Evolutionary conservation across 2,797 vertebrate genomes (phyloP).

Genomic region (Smutsia gigantea): DNA sequence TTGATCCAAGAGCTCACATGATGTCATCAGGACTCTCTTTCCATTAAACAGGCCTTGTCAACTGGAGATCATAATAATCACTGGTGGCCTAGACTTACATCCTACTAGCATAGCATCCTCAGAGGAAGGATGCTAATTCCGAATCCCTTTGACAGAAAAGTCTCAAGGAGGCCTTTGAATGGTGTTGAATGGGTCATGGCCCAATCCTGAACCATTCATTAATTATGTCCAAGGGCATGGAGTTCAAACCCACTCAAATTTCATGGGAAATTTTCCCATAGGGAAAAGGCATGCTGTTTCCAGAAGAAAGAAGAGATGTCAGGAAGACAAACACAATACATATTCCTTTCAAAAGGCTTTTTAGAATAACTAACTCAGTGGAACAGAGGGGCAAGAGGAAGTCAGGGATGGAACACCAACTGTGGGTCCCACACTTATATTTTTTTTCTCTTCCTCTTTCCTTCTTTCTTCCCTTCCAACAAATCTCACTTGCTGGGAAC

Average conservation of each 20-base stretch:
- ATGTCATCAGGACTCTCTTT: background rate
- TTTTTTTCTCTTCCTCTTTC: background rate
- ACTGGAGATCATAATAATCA: background rate
- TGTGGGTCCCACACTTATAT: background rate
- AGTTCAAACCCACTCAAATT: background rate
- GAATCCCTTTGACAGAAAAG: background rate
- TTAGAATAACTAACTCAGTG: background rate
- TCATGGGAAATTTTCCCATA: background rate
- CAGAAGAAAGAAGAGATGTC: background rate
- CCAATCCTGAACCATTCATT: background rate
- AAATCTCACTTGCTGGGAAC: background rate
- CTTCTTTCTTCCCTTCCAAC: background rate
- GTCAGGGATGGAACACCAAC: too few relatives aligned
- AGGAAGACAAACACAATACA: background rate
- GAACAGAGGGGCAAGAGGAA: background rate
- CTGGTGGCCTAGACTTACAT: background rate
- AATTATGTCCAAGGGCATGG: background rate
- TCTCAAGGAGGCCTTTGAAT: background rate
- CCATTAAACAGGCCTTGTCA: background rate
- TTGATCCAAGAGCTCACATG: conserved; percentile 15
- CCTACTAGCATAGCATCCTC: background rate
- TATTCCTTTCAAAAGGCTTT: background rate
- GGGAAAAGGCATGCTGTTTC: background rate
- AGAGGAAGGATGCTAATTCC: background rate
- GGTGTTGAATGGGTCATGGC: background rate